Conservation (phyloP, 2,797 vertebrate genomes). For the Todus mexicanus region DNA sequence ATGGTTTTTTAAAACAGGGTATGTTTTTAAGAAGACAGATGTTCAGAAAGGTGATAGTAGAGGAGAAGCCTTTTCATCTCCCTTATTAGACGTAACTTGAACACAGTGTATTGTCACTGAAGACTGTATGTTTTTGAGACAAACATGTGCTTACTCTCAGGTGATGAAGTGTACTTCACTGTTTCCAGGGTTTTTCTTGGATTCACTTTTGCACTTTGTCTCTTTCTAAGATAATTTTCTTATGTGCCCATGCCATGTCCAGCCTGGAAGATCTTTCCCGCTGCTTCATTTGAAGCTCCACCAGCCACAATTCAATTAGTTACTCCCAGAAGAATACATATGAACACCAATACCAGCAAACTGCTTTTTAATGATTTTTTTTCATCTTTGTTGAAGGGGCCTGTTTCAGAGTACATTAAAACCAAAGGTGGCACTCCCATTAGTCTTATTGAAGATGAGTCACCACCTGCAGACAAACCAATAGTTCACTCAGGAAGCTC, state of each 20-base stretch:
- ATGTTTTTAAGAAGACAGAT: background rate
- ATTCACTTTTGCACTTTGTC: background rate
- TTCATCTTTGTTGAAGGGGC: background rate
- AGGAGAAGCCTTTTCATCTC: background rate
- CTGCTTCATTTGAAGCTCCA: background rate
- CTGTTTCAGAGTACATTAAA: background rate
- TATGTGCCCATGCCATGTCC: background rate
- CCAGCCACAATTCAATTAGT: background rate
- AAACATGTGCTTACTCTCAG: background rate
- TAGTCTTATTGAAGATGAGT: background rate
- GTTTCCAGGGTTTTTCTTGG: background rate
- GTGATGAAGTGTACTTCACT: background rate
- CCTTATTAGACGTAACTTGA: background rate
- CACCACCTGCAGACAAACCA: background rate
- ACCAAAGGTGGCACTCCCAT: background rate
- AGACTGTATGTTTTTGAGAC: background rate
- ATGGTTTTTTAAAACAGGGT: background rate
- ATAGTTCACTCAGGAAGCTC: background rate
- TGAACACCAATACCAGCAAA: background rate
- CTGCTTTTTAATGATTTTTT: background rate
- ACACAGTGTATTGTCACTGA: background rate
- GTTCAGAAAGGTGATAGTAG: background rate
- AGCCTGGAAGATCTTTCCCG: background rate
- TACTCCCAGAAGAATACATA: background rate
- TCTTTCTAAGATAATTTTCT: background rate